Evolutionary conservation across 2,113 vertebrate genomes (phyloP), one percentile per base, ranked within the genome.

Genomic region (Acrocephalus kingi): DNA sequence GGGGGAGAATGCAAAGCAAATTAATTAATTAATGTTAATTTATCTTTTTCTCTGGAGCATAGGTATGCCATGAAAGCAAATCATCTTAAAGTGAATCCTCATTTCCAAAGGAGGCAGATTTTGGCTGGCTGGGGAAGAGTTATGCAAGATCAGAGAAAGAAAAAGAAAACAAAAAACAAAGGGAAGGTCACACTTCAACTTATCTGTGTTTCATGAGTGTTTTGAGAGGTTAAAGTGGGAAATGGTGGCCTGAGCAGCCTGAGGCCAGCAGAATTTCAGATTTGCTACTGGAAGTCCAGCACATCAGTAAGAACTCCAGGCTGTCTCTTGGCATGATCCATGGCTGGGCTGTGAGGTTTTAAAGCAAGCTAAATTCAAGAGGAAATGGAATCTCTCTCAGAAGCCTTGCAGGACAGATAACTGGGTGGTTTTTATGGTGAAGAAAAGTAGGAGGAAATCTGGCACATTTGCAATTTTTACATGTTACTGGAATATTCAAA

Each of bases 11-110:
- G 35, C 18, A 62, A 63, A 91, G 23, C 4, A 9, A 63, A 71
- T 24, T 39, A 52, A 74, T 61, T 54, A 30, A 79, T 77, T 64
- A 17, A 59, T 4, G 7, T 16, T 31, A 46, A 74, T 85, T 66
- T 59, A 2, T 33, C 11, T 62, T 86, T 81, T 63, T 58, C 41
- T 49, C 66, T 79, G 68, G 51, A 90, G n/a, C 9, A 5, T 8
- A 62, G 21, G 24, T n/a, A 19, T 22, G 24, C 17, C 33, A 59
- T 0, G 0, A 72, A 84, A 61, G 22, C 0, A 2, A 91, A 76
- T 33, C 18, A 84, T 27, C 25, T 43, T 16, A 54, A 87, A 30
- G 11, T 4, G 3, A 37, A 61, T 27, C 28, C 41, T 13, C 19
- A 48, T 13, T 35, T 25, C 43, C 3, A 54, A 62, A 83, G n/a